These are phyloP conservation scores for Mantis religiosa DNA, from an alignment of 2,888 invertebrate species.

Conservation along the genomic window DNA sequence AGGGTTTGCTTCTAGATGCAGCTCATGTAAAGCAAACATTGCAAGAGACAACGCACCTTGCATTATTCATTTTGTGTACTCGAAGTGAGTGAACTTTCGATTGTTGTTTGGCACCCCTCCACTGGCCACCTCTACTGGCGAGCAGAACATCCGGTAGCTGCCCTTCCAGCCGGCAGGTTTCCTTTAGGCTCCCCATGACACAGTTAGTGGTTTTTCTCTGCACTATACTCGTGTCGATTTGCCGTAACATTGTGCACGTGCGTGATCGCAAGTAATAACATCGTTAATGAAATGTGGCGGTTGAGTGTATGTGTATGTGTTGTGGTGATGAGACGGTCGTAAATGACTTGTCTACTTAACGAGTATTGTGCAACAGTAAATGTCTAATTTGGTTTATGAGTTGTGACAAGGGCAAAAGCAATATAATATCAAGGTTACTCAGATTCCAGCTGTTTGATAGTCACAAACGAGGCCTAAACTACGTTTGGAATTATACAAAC, in stretches of 20 bases:
- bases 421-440: conserved; percentile 11
- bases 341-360: neutral
- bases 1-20: neutral
- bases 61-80: neutral
- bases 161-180: neutral
- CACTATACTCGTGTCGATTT: neutral
- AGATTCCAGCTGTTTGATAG: neutral
- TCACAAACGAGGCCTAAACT: too few relatives aligned
- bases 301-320: neutral
- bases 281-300: neutral
- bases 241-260: conserved; percentile 19
- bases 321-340: neutral
- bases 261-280: neutral
- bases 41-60: neutral
- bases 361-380: neutral
- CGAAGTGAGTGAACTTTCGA: neutral
- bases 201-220: neutral
- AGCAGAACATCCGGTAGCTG: neutral
- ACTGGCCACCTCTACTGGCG: neutral
- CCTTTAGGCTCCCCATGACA: neutral
- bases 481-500: too few relatives aligned
- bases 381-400: neutral
- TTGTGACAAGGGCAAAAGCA: neutral
- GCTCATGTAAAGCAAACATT: neutral
- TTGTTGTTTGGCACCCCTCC: neutral